phyloP scores from a whole-genome alignment of 2,113 vertebrate species.

The Scophthalmus maximus region DNA sequence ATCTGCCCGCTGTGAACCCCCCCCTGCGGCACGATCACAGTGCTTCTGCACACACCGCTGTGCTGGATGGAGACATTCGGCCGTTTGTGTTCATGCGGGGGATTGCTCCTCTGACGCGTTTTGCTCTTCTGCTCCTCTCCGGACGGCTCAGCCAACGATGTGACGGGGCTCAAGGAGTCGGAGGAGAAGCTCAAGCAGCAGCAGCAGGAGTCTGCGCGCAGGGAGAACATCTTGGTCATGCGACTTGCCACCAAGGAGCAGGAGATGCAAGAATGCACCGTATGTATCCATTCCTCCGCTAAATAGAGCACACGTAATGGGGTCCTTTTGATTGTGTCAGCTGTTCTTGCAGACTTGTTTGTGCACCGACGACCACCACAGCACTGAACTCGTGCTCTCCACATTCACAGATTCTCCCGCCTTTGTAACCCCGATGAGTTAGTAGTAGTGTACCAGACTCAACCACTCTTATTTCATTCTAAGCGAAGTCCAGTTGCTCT shows the following conservation, averaged over 20 bases:
- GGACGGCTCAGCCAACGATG: conserved; percentile 90
- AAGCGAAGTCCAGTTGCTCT: background rate
- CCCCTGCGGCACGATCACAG: too few species aligned
- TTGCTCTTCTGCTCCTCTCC: conserved; percentile 24
- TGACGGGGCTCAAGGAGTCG: conserved; percentile 95
- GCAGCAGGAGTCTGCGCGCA: conserved; percentile 98
- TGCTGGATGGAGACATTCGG: too few species aligned
- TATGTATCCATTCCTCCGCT: conserved; percentile 80
- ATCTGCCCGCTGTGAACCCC: too few species aligned
- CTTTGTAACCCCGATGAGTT: background rate
- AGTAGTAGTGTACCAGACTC: background rate
- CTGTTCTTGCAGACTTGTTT: background rate
- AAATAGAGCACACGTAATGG: too few species aligned
- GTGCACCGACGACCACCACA: background rate
- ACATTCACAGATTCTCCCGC: background rate
- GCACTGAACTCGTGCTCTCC: background rate
- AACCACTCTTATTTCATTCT: background rate
- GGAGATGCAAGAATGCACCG: conserved; percentile 99
- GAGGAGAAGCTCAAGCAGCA: conserved; percentile 99
- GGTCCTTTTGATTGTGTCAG: too few species aligned
- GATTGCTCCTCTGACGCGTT: background rate
- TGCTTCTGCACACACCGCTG: too few species aligned
- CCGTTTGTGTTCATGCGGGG: too few species aligned
- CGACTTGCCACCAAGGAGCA: conserved; percentile 98
- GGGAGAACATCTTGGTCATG: conserved; percentile 99